Evolutionary conservation across 1,140 invertebrate species (phyloP), one percentile per base, ranked within the genome.

Genomic region (Drosophila burlai): DNA sequence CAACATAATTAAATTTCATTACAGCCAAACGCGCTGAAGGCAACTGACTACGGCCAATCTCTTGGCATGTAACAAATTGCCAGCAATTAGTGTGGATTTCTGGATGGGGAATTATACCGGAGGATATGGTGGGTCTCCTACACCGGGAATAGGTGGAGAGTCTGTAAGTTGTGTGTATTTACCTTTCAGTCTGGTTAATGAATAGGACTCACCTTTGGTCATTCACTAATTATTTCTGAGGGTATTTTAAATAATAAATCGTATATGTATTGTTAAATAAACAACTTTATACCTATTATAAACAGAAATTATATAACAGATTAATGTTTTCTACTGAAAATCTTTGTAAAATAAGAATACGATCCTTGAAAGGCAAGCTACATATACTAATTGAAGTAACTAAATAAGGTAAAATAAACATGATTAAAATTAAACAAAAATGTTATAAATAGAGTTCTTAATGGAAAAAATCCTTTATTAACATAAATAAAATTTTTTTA

Each of bases 1-100:
- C 83, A 86, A 87, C 83, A 85, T 85, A 85, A 85, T 85, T 85
- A 85, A 85, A 86, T 85, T 86, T 85, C 83, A 85, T 86, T 85
- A 86, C 83, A 75, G 82, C 66, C 69, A 72, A 85, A 85, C 82
- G 82, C 67, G 67, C 73, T 64, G 65, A 69, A 57, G 55, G 52
- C 31, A 50, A 38, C 67, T 73, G 45, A 72, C 50, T 73, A 34
- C 0, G 69, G 47, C 55, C 68, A 73, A 45, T 40, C 55, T 49
- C 63, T 40, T 72, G 81, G 67, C 82, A 69, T 68, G 73, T 78
- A 85, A 84, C 82, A 84, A 84, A 84, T 84, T 85, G 82, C 82
- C 78, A 75, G 82, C 82, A 85, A 84, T 84, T 85, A 85, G 82
- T 81, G 73, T 47, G 55, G 24, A 73, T 61, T 43, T 61, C 31